These are phyloP conservation scores for Gari tellinella DNA, from an alignment of 2,888 invertebrate species.

Conservation along the genomic window DNA sequence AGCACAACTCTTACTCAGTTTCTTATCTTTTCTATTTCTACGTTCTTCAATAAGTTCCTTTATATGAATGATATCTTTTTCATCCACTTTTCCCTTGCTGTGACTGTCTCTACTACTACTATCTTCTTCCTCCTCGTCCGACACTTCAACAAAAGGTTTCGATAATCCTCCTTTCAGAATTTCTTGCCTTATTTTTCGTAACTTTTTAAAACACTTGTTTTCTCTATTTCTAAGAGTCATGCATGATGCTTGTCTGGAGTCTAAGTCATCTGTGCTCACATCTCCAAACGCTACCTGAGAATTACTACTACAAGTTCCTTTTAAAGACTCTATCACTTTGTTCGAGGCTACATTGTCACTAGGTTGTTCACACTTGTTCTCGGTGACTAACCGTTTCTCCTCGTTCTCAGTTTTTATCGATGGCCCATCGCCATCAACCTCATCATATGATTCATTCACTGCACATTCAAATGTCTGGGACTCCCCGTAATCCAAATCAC, in stretches of 20 bases:
- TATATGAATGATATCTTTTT: slow-evolving; percentile 46
- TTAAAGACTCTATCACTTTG: not conserved
- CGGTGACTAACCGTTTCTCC: slow-evolving; percentile 9
- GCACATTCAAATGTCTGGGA: no score
- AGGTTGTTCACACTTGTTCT: not conserved
- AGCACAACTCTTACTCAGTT: not conserved
- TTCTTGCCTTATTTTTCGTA: slow-evolving; percentile 40
- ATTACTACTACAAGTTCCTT: no score
- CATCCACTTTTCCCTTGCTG: slow-evolving; percentile 18
- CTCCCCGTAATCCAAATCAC: no score
- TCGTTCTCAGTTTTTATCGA: slow-evolving; percentile 36
- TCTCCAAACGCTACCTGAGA: no score
- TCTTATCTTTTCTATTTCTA: slow-evolving; percentile 35
- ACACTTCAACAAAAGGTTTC: slow-evolving; percentile 13
- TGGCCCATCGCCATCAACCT: slow-evolving; percentile 51
- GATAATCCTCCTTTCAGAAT: slow-evolving; percentile 28
- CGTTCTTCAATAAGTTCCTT: slow-evolving; percentile 50
- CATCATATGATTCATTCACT: slow-evolving; percentile 25
- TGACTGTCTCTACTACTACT: slow-evolving; percentile 14
- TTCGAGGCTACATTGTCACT: slow-evolving; percentile 1
- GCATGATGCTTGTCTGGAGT: slow-evolving; percentile 4
- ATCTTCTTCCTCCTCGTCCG: slow-evolving; percentile 38
- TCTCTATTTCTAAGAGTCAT: slow-evolving; percentile 50
- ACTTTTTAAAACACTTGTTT: slow-evolving; percentile 46
- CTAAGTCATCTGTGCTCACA: no score